Evolutionary conservation across 2,113 vertebrate species (phyloP), one percentile per base, ranked within the genome.

Genomic region (Gyps fulvus): DNA sequence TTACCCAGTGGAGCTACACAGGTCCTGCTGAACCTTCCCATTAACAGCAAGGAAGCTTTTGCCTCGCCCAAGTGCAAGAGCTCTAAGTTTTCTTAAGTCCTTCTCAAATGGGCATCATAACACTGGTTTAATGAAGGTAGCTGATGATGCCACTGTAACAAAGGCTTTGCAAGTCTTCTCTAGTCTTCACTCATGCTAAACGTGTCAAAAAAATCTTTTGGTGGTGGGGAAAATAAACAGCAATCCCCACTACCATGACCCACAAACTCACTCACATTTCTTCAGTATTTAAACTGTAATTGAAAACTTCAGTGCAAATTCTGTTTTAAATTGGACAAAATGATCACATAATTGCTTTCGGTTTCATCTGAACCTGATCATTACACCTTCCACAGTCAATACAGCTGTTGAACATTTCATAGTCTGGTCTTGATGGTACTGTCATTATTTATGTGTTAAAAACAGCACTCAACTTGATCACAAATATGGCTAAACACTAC

Each of bases 331-430:
- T 1, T 14, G 43, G 71, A 59, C 45, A 38, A 67, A 70, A 11
- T 0, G 0, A 40, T 7, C 34, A 13, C 43, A 3, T 8, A 4
- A 4, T 6, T 40, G 52, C 52, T 57, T 16, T 7, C 22, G 1
- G 13, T 57, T 34, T 11, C 43, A 7, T 22, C 14, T 6, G 0
- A 10, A 42, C 10, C 81, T 16, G 49, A 42, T 22, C 26, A 3
- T 11, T 1, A 29, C 77, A 34, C 67, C 45, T 13, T 5, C 40
- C 19, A 18, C 32, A 38, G 40, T 11, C 16, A 40, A 1, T 0
- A 2, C 6, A 42, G 78, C 66, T 63, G 19, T 31, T 74, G 45
- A 22, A 42, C 3, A 2, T 17, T 34, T 26, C 50, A 34, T 0
- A 18, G 12, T 8, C 45, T 18, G 34, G 17, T 29, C 62, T 22